Percentiles rank a stretch among this genome's conserved stretches.
Conservation (phyloP, 2,113 vertebrate species). For the Echinops telfairi region DNA sequence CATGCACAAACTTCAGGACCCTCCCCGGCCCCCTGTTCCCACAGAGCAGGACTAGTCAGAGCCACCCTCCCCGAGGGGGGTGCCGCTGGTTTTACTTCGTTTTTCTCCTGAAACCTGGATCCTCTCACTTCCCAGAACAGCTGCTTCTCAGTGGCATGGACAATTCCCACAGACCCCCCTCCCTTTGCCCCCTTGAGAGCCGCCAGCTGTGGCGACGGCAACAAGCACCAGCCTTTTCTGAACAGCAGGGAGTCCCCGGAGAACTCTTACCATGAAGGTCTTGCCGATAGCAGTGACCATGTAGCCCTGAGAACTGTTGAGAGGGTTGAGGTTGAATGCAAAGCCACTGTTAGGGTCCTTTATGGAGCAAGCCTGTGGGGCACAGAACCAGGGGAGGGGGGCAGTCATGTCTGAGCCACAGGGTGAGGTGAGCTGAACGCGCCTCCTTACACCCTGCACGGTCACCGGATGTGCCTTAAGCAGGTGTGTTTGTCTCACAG, state of each 20-base stretch:
- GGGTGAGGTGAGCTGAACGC: rapidly evolving
- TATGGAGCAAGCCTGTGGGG: constrained; percentile 90
- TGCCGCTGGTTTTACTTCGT: not conserved
- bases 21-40: no score
- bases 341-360: constrained; percentile 93
- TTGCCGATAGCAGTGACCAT: constrained; percentile 86
- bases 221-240: not conserved
- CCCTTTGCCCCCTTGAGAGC: rapidly evolving
- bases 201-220: not conserved
- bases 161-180: not conserved
- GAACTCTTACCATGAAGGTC: constrained; percentile 89
- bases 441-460: no score
- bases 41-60: no score
- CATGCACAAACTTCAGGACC: no score
- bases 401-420: not conserved
- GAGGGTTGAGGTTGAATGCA: constrained; percentile 91
- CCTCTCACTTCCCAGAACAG: not conserved
- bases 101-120: not conserved
- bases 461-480: no score
- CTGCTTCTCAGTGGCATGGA: not conserved
- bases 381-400: not conserved
- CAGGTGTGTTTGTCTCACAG: no score
- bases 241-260: no score
- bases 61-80: not conserved
- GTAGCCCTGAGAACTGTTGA: constrained; percentile 88